Evolutionary conservation across 1,140 invertebrate genomes (phyloP), one percentile per base, ranked within the genome.

Genomic region (Dreissena rostriformis): DNA sequence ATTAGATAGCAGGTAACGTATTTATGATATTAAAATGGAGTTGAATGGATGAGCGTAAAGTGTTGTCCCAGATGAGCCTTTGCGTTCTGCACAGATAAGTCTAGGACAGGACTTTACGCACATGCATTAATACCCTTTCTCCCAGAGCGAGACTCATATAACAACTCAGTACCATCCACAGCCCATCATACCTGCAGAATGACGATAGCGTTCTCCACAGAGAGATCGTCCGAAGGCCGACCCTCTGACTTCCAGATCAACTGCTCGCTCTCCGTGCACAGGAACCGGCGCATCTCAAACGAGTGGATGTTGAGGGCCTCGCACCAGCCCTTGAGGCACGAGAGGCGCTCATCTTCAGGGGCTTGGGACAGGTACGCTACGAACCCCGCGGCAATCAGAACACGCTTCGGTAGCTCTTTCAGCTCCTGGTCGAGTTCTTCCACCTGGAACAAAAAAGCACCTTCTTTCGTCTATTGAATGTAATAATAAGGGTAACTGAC

Each of bases 241-340:
- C 97, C 97, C 90, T 98, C 96, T 6, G 95, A 95, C 87, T 97
- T 96, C 98, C 98, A 99, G 76, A 96, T 95, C 14, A 98, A 91
- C 84, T 97, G 95, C 87, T 98, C 97, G 84, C 96, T 95, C 90
- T 98, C 96, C 1, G 95, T 95, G 8, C 95, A 95, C 51, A 97
- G 92, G 89, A 97, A 97, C 68, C 95, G 94, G n/a, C 95, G 94
- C 11, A 97, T 92, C 76, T 96, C 95, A 94, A 97, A 97, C 1
- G 90, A 84, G 39, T 93, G 88, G 0, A 94, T 88, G 28, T 94
- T 94, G 19, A 92, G 84, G 8, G 95, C 87, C 0, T 94, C 89
- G 78, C 94, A 92, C 96, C 96, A 97, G 85, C 94, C 92, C 24
- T 92, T 91, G 52, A 97, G 86, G 81, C 93, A 94, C 15, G 94